Percentiles rank a stretch among this genome's conserved stretches.
phyloP scores from a whole-genome alignment of 2,797 vertebrate species.

The Labroides dimidiatus region DNA sequence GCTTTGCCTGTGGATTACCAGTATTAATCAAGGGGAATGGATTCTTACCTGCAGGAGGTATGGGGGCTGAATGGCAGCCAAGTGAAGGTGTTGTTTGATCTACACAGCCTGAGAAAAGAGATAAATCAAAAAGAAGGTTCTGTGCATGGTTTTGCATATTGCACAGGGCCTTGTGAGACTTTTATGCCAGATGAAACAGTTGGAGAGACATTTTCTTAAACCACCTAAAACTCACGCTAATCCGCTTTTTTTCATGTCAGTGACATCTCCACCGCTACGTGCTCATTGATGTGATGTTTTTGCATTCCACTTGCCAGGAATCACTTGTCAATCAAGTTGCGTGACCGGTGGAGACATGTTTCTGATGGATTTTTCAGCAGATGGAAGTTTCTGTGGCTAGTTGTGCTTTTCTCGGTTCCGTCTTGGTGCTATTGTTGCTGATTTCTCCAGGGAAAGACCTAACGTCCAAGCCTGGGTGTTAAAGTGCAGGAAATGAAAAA shows the following conservation, averaged over 20 bases:
- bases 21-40: slow-evolving; percentile 63
- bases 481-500: slow-evolving; percentile 64
- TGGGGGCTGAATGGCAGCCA: slow-evolving; percentile 43
- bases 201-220: slow-evolving; percentile 59
- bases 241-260: slow-evolving; percentile 41
- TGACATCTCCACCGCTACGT: slow-evolving; percentile 43
- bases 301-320: slow-evolving; percentile 31
- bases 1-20: slow-evolving; percentile 44
- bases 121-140: slow-evolving; percentile 55
- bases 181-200: slow-evolving; percentile 67
- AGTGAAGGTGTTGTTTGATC: slow-evolving; percentile 58
- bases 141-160: slow-evolving; percentile 56
- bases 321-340: slow-evolving; percentile 51
- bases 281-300: slow-evolving; percentile 46
- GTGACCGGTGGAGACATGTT: slow-evolving; percentile 28
- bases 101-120: slow-evolving; percentile 43
- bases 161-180: slow-evolving; percentile 36
- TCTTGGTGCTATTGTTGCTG: slow-evolving; percentile 36
- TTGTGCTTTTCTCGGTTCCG: slow-evolving; percentile 13
- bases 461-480: slow-evolving; percentile 21
- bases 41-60: slow-evolving; percentile 53
- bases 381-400: slow-evolving; percentile 30
- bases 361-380: slow-evolving; percentile 32
- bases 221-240: slow-evolving; percentile 50
- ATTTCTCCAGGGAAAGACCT: slow-evolving; percentile 60